Conservation (phyloP, 2,113 vertebrate species). For the Laticauda laticaudata region DNA sequence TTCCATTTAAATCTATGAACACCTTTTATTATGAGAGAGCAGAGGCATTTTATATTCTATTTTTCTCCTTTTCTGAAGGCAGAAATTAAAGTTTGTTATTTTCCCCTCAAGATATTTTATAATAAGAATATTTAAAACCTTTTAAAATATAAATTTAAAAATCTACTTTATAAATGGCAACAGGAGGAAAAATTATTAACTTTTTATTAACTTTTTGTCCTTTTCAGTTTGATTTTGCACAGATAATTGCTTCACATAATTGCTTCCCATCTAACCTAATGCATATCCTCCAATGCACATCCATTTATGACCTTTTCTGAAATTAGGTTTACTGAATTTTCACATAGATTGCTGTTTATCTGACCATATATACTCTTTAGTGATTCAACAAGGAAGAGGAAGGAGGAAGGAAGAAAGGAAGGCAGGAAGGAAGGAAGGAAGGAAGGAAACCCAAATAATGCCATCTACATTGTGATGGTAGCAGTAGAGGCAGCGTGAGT, state of each 20-base stretch:
- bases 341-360: not conserved
- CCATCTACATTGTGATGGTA: too few relatives aligned
- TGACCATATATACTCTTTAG: not conserved
- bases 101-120: conserved; percentile 31
- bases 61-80: conserved; percentile 31
- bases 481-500: too few relatives aligned
- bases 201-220: not conserved
- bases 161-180: not conserved
- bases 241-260: not conserved
- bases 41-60: conserved; percentile 46
- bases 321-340: not conserved
- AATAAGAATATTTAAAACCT: conserved; percentile 32
- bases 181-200: not conserved
- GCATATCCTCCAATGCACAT: not conserved
- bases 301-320: not conserved
- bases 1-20: conserved; percentile 62
- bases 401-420: too few relatives aligned
- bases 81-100: conserved; percentile 36
- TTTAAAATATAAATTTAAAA: not conserved
- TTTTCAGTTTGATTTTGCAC: not conserved
- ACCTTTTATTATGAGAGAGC: conserved; percentile 62
- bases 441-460: too few relatives aligned
- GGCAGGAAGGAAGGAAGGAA: too few relatives aligned
- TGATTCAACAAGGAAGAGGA: not conserved
- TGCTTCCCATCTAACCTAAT: not conserved